A percentile compares a stretch with the other conserved stretches of the same genome.
Evolutionary conservation across 2,888 invertebrate genomes (phyloP).

Genomic region (Abscondita cerata): DNA sequence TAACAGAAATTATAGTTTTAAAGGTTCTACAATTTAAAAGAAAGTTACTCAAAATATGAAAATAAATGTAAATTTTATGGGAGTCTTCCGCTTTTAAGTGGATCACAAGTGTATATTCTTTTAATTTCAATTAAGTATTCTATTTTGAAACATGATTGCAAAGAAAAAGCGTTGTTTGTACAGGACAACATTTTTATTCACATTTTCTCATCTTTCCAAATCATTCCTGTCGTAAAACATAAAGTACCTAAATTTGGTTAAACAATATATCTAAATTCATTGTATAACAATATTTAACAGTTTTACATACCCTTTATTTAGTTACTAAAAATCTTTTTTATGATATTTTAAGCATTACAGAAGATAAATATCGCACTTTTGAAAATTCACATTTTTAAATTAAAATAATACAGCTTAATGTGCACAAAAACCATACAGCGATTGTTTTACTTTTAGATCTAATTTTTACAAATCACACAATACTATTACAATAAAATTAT

Average conservation of each 20-base stretch:
- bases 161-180: too few species aligned
- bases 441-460: constrained; percentile 1
- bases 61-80: too few species aligned
- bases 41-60: too few species aligned
- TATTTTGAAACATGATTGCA: too few species aligned
- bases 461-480: not conserved
- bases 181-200: constrained; percentile 14
- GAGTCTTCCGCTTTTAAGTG: too few species aligned
- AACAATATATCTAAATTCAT: constrained; percentile 1
- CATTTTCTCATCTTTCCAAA: constrained; percentile 3
- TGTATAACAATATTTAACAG: constrained; percentile 8
- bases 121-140: too few species aligned
- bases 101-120: too few species aligned
- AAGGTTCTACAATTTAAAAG: too few species aligned
- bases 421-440: not conserved
- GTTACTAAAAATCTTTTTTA: not conserved
- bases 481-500: constrained; percentile 1
- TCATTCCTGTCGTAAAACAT: not conserved
- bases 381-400: constrained; percentile 15
- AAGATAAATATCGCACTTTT: constrained; percentile 22
- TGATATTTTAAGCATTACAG: constrained; percentile 11
- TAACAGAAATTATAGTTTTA: too few species aligned
- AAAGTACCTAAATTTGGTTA: not conserved
- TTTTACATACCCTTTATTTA: constrained; percentile 5
- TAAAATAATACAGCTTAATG: constrained; percentile 1